These are phyloP conservation scores for Premnoplex brunnescens DNA, from an alignment of 2,797 vertebrate species.

Conservation along the genomic window DNA sequence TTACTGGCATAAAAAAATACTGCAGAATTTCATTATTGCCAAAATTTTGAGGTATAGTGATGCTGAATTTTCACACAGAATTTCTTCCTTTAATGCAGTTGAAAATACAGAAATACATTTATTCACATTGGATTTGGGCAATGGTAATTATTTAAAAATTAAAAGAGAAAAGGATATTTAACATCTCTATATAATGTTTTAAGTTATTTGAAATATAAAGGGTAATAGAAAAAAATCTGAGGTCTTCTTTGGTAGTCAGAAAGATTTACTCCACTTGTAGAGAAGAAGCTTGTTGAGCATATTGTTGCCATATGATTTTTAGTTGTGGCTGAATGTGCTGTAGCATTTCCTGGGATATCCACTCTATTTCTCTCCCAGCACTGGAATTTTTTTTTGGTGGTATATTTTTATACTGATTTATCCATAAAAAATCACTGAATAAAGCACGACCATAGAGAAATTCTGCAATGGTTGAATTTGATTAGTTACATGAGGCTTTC, in stretches of 20 bases:
- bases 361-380: neutral
- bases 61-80: neutral
- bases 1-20: neutral
- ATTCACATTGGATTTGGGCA: neutral
- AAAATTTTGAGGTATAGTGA: neutral
- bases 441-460: neutral
- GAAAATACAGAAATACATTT: neutral
- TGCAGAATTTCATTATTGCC: neutral
- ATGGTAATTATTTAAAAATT: neutral
- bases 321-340: neutral
- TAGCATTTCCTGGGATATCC: neutral
- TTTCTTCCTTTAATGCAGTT: neutral
- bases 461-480: neutral
- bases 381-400: neutral
- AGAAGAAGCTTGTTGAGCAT: neutral
- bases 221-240: neutral
- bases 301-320: neutral
- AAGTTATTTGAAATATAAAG: neutral
- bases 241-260: neutral
- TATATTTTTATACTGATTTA: neutral
- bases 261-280: neutral
- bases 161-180: neutral
- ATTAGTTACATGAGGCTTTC: neutral
- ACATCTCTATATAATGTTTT: neutral
- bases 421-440: neutral